Percentiles rank a stretch among this genome's conserved stretches.
These are phyloP conservation scores for Porites australiensis DNA, from an alignment of 64 coral and sea anemone genomes.

Conservation along the genomic window DNA sequence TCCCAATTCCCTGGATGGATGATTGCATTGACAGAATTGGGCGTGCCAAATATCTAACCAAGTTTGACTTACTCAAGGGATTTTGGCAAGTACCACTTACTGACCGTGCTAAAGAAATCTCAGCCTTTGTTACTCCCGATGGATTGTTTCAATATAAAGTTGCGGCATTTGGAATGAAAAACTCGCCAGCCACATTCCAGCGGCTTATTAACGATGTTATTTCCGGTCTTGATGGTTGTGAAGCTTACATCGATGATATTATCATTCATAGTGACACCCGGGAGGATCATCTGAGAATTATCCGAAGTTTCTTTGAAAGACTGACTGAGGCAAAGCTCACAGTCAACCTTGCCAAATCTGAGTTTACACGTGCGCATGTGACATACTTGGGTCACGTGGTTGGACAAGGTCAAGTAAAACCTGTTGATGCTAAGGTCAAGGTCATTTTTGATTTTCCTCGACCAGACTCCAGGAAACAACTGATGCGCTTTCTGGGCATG, in stretches of 20 bases:
- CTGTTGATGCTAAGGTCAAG: too few relatives aligned
- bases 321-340: conserved; percentile 34
- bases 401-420: not conserved
- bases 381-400: not conserved
- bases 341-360: conserved; percentile 1
- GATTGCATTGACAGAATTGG: conserved; percentile 11
- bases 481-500: conserved; percentile 70
- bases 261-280: conserved; percentile 35
- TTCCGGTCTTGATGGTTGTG: conserved; percentile 21
- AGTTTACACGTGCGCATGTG: conserved; percentile 17
- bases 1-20: conserved; percentile 40
- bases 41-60: conserved; percentile 10
- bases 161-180: conserved; percentile 37
- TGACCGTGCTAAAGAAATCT: conserved; percentile 23
- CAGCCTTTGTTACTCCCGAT: conserved; percentile 2
- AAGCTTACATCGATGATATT: conserved; percentile 31
- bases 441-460: conserved; percentile 1
- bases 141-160: conserved; percentile 29
- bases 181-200: conserved; percentile 28
- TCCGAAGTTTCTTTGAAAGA: conserved; percentile 8
- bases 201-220: conserved; percentile 36
- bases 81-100: conserved; percentile 22
- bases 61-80: conserved; percentile 33
- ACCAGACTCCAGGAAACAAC: conserved; percentile 28
- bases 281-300: conserved; percentile 17